Base-by-base conservation (phyloP, 2,888 invertebrate genomes). In the Trypoxylon attenuatum region DNA sequence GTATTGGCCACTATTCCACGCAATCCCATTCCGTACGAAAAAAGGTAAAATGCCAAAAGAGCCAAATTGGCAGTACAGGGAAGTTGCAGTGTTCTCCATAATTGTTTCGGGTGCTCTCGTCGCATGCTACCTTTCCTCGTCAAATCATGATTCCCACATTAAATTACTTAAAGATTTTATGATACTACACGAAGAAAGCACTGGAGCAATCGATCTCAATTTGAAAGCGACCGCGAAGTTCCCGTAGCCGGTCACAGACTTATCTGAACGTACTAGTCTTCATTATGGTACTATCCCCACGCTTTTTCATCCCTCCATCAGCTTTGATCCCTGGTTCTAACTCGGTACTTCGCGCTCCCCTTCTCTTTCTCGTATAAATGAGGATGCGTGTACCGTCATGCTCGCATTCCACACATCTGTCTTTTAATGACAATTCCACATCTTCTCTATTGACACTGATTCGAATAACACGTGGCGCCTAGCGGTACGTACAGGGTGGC, bases 401-500 rank as follows among this genome's bases (percentile, higher is more conserved):
- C 56, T 58, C 54, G 70, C 69, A 57, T 71, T 73, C 60, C 57
- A 65, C 72, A 78, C 76, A 77, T 78, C 73, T 73, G 70, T 49
- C 66, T 71, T 76, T 82, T 71, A 82, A 81, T 62, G 73, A 77
- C 76, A 70, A 78, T 79, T 73, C 79, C 76, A 68, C 66, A 55
- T 65, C 71, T 72, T 68, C 55, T 59, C 47, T 75, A 69, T 74
- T 78, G 72, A 69, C 78, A 76, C 73, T 81, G 80, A 81, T 82
- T 80, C 71, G 55, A 61, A 72, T 70, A 76, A 70, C 78, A 80
- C 74, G 72, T 78, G 78, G 66, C 42, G 46, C 13, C 46, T 19
- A 13, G 19, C 5, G 46, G 2, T 27, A 29, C 33, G 0, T 53
- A 21, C 38, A 39, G 45, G 43, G 49, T 41, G 19, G 38, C 8